A percentile compares a stretch with the other conserved stretches of the same genome.
phyloP scores from a whole-genome alignment of 2,888 invertebrate genomes.

The Scaeva pyrastri region DNA sequence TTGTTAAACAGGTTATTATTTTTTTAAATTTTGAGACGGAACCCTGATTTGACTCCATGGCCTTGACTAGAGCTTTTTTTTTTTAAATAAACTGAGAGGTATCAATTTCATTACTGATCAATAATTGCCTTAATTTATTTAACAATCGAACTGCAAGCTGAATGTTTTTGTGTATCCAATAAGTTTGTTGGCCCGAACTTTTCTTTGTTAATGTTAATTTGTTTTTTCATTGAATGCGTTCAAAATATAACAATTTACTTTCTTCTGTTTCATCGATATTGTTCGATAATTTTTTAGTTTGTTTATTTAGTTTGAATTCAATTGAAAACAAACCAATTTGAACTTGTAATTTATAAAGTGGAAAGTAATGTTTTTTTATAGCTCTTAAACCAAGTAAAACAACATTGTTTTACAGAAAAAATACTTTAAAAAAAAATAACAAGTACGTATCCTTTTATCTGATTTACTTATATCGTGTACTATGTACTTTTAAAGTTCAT shows the following conservation, averaged over 20 bases:
- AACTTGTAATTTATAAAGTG: background rate
- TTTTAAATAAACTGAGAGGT: conserved; percentile 38
- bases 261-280: background rate
- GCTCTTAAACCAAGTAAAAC: no score
- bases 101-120: background rate
- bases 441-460: no score
- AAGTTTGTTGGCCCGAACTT: background rate
- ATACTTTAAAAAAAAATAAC: background rate
- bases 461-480: no score
- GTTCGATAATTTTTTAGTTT: background rate
- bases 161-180: background rate
- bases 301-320: background rate
- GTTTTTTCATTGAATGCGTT: background rate
- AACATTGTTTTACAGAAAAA: background rate
- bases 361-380: no score
- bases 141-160: background rate
- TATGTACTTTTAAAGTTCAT: no score
- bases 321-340: background rate
- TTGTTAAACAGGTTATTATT: background rate
- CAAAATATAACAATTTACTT: background rate
- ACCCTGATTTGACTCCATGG: background rate
- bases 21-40: background rate
- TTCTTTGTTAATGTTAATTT: background rate
- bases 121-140: conserved; percentile 14
- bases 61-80: conserved; percentile 27